phyloP scores from a whole-genome alignment of 2,888 invertebrate genomes.

The Melieria omissa region DNA sequence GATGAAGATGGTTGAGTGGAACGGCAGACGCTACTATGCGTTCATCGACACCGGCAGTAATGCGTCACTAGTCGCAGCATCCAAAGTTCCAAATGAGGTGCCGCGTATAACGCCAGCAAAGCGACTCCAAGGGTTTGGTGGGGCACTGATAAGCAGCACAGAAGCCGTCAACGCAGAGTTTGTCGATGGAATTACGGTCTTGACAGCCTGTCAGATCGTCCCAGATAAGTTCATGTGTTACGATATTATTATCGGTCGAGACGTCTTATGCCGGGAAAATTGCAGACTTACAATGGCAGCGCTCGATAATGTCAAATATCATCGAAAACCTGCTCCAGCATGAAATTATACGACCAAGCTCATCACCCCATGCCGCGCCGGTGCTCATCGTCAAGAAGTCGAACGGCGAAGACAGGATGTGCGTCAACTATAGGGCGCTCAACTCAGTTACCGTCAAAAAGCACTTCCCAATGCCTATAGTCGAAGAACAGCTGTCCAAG shows the following conservation, averaged over 20 bases:
- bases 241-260: constrained; percentile 36
- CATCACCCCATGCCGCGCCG: constrained; percentile 13
- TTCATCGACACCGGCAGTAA: constrained; percentile 14
- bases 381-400: constrained; percentile 15
- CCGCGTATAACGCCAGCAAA: constrained; percentile 7
- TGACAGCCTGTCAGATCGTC: constrained; percentile 33
- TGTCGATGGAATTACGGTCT: constrained; percentile 6
- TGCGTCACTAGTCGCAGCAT: constrained; percentile 8
- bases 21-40: not conserved
- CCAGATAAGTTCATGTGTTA: constrained; percentile 36
- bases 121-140: constrained; percentile 38
- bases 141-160: constrained; percentile 21
- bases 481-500: too few species aligned
- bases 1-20: constrained; percentile 6
- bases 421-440: too few species aligned
- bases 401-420: constrained; percentile 36
- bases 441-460: too few species aligned
- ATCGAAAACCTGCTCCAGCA: constrained; percentile 29
- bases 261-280: constrained; percentile 32
- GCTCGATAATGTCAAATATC: constrained; percentile 16
- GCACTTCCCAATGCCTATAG: too few species aligned
- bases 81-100: not conserved
- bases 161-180: constrained; percentile 10
- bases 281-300: constrained; percentile 13
- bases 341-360: constrained; percentile 35